Base-by-base conservation (phyloP, 2,888 invertebrate species). In the Tetramorium bicarinatum region DNA sequence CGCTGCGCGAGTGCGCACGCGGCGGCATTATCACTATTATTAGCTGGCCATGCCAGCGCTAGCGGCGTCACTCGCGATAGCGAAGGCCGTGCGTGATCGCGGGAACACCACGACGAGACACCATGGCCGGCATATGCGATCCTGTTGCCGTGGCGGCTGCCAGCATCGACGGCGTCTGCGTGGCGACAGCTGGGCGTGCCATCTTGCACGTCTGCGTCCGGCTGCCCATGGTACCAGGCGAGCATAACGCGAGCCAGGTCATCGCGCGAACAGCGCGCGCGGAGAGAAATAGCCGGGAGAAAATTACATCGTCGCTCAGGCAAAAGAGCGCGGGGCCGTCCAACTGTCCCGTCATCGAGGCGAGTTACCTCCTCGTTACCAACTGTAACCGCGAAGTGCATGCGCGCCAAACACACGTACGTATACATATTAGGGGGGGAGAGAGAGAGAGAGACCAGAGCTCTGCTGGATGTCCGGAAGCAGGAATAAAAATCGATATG, bases 171-270 rank as follows among this genome's bases (percentile, higher is more conserved):
- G 87, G 90, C 92, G 91, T 91, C 91, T 91, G 92, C 91, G 91
- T 90, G 87, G 86, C 89, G 89, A 85, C 87, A 85, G 89, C 82
- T 90, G 90, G 87, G 88, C 92, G 92, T 93, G 94, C 94, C 93
- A 93, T 94, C 94, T 94, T 94, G 93, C 94, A 94, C 94, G 94
- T 94, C 94, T 94, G 94, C 94, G 94, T 94, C 92, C 92, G 92
- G 91, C 92, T 93, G 93, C 92, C 92, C 93, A 90, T 90, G 88
- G 87, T 89, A 93, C 71, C 94, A 93, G 94, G 94, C 85, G 76
- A 92, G 18, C 92, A 94, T 89, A 85, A 88, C 49, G 38, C 18
- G 75, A 9, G 21, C 34, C 52, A 21, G 29, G 75, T 38, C 29
- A 6, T 18, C 25, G 38, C 77, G 34, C 52, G 54, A 54, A 54